Evolutionary conservation across 1,140 invertebrate species (phyloP), one percentile per base, ranked within the genome.

Genomic region (Mercenaria mercenaria): DNA sequence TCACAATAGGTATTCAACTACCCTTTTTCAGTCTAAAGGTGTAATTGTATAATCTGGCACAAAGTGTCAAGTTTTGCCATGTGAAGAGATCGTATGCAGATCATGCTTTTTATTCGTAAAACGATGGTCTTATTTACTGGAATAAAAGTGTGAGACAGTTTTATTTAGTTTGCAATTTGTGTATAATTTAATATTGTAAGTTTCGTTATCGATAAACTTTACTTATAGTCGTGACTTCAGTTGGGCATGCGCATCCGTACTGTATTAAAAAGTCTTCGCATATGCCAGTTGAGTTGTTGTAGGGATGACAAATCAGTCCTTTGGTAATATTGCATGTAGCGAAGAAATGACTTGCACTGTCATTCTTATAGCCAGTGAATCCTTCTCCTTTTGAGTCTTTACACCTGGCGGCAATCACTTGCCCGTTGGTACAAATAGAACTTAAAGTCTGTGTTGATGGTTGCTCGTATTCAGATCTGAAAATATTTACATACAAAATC

Each of bases 191-290:
- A n/a, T n/a, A n/a, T n/a, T n/a, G n/a, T n/a, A n/a, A n/a, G n/a
- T n/a, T n/a, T n/a, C n/a, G n/a, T n/a, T 52, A n/a, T n/a, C n/a
- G n/a, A n/a, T n/a, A n/a, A n/a, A n/a, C n/a, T n/a, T n/a, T 67
- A 67, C 64, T 29, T 37, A n/a, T 34, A 41, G 23, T 43, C 15
- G 20, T 52, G 69, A 32, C 2, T 32, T 20, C 23, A 13, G 34
- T 64, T 20, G 37, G 37, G 26, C 80, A 82, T 34, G 0, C 10
- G 26, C 80, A 82, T 18, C 80, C 80, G 34, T 64, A 82, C 34
- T 82, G 80, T 52, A 82, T 82, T 4, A 11, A 37, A n/a, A 82
- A 82, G 29, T 82, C 59, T 15, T 56, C 10, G 67, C 80, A 82
- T 32, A 39, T 29, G 0, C 67, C 20, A 0, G 34, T 43, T 15